Evolutionary conservation across 2,797 vertebrate species (phyloP).

Genomic region (Neopelma chrysocephalum): DNA sequence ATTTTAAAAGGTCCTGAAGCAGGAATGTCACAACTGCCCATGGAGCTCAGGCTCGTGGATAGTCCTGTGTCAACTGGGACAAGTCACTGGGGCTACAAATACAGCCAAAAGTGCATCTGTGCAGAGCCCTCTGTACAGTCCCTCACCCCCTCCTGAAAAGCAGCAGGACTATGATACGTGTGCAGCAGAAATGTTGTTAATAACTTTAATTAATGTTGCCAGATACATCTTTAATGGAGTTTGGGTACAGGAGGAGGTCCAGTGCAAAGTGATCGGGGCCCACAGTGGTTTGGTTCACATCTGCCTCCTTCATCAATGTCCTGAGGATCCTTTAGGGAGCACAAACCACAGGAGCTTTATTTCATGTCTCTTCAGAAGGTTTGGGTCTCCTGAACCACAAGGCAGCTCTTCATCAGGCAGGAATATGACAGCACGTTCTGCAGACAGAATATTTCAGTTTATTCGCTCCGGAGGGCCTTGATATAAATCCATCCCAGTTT

Average conservation of each 20-base stretch:
- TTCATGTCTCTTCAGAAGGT: background rate
- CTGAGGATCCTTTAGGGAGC: background rate
- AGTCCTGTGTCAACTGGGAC: background rate
- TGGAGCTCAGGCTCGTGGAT: accelerated
- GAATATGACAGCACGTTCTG: background rate
- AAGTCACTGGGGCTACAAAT: background rate
- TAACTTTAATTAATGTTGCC: background rate
- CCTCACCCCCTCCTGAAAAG: background rate
- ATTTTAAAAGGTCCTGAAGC: background rate
- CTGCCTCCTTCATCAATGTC: background rate
- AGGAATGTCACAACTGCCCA: background rate
- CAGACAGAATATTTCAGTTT: background rate
- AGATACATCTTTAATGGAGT: background rate
- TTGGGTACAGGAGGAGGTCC: background rate
- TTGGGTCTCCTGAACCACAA: background rate
- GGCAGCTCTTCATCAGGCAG: background rate
- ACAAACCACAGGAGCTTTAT: background rate
- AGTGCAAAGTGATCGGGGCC: background rate
- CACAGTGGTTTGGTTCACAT: background rate
- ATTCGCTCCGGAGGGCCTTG: background rate
- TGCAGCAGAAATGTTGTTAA: background rate
- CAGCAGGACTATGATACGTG: background rate
- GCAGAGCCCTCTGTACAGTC: background rate
- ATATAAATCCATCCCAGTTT: background rate
- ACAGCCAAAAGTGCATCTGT: background rate